These are phyloP conservation scores for Trichomycterus rosablanca DNA, from an alignment of 2,113 vertebrate genomes.

Conservation along the genomic window DNA sequence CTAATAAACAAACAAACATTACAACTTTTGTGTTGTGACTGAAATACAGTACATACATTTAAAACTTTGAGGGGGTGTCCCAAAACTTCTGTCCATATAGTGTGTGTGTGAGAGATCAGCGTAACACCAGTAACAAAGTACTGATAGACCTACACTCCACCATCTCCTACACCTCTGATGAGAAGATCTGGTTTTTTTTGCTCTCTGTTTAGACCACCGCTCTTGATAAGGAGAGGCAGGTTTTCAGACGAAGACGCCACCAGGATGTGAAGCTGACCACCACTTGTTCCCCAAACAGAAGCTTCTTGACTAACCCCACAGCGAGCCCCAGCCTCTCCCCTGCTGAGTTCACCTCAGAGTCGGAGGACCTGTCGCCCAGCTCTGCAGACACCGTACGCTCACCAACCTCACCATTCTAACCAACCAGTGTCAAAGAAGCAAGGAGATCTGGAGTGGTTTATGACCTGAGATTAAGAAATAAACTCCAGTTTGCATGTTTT, in stretches of 20 bases:
- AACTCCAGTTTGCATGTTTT: background rate
- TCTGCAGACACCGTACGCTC: slow-evolving; percentile 91
- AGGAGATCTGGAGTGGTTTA: too few relatives aligned
- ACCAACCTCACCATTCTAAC: slow-evolving; percentile 91
- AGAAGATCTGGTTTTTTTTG: too few relatives aligned
- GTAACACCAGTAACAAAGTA: too few relatives aligned
- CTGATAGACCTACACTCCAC: too few relatives aligned
- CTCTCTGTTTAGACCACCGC: slow-evolving; percentile 84
- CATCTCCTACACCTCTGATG: too few relatives aligned
- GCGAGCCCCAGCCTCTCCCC: slow-evolving; percentile 64
- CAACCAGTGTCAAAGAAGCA: slow-evolving; percentile 17
- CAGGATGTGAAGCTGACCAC: slow-evolving; percentile 80
- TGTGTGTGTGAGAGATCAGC: too few relatives aligned
- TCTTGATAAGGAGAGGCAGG: slow-evolving; percentile 99
- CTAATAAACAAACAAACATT: too few relatives aligned
- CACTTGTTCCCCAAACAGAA: slow-evolving; percentile 65
- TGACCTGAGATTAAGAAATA: too few relatives aligned
- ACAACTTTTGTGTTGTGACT: too few relatives aligned
- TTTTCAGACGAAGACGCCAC: slow-evolving; percentile 95
- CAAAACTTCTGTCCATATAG: too few relatives aligned
- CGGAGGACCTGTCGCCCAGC: slow-evolving; percentile 88
- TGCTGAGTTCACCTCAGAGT: slow-evolving; percentile 83
- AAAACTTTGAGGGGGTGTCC: too few relatives aligned
- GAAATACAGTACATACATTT: too few relatives aligned
- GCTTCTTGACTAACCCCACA: slow-evolving; percentile 13